phyloP scores from a whole-genome alignment of 2,113 vertebrate species.

The Myanophis thanlyinensis region DNA sequence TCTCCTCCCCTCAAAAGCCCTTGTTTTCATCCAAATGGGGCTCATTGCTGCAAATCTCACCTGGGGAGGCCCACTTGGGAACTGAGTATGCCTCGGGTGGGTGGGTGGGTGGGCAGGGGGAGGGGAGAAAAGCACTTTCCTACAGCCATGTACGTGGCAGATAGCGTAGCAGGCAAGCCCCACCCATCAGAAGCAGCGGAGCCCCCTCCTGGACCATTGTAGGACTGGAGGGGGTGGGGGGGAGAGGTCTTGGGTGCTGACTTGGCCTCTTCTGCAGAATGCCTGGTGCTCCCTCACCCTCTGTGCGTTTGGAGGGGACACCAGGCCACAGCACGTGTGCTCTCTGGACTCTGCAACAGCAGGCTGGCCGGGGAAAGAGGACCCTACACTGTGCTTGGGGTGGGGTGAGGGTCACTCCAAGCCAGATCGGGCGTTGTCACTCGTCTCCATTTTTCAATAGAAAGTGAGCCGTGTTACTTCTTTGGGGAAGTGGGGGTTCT shows the following conservation, averaged over 20 bases:
- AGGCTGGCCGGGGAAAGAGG: background rate
- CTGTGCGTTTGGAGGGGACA: background rate
- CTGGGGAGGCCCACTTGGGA: background rate
- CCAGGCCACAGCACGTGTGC: background rate
- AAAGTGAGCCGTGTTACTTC: background rate
- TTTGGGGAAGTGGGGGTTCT: no score
- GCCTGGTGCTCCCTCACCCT: background rate
- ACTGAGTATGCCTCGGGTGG: background rate
- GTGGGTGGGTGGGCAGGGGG: background rate
- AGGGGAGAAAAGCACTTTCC: background rate
- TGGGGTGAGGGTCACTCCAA: background rate
- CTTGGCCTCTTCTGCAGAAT: background rate
- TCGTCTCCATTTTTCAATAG: background rate
- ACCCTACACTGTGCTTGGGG: fast-evolving
- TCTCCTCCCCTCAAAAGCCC: background rate
- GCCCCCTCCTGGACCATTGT: no score
- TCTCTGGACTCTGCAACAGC: background rate
- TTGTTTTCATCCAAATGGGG: background rate
- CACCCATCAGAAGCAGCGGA: background rate
- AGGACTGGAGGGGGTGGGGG: background rate
- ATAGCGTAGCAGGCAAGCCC: background rate
- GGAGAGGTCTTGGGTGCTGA: background rate
- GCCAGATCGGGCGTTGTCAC: no score
- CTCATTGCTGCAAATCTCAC: background rate
- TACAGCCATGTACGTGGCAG: background rate